These are phyloP conservation scores for Campoplex nolae DNA, from an alignment of 2,888 invertebrate genomes.

Conservation along the genomic window DNA sequence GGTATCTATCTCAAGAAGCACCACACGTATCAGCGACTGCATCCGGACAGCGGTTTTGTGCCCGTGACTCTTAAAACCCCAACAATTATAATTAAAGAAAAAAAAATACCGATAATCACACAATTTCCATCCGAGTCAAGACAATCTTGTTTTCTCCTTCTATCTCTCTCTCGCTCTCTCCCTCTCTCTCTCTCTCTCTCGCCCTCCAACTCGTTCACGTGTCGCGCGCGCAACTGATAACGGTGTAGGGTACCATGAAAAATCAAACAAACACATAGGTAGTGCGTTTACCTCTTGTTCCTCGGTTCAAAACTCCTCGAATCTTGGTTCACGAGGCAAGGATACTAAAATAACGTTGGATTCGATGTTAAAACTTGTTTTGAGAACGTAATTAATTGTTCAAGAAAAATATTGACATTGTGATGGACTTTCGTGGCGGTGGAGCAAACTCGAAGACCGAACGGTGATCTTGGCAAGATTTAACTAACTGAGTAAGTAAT, in stretches of 20 bases:
- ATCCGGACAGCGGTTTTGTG: constrained; percentile 33
- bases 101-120: neutral
- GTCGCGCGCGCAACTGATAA: constrained; percentile 20
- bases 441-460: constrained; percentile 62
- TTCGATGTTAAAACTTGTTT: constrained; percentile 37
- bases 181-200: neutral
- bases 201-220: constrained; percentile 11
- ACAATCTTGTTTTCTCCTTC: neutral
- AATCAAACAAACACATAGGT: constrained; percentile 14
- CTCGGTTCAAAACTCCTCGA: constrained; percentile 1
- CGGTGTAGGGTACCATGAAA: neutral
- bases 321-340: neutral
- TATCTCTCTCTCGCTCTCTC: neutral
- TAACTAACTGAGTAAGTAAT: constrained; percentile 63
- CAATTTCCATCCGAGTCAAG: neutral
- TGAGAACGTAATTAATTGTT: neutral
- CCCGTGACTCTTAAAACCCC: constrained; percentile 17
- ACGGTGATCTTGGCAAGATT: constrained; percentile 64
- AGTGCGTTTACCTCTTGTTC: constrained; percentile 40
- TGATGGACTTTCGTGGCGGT: constrained; percentile 64
- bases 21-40: constrained; percentile 35
- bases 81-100: constrained; percentile 9
- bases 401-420: constrained; percentile 35
- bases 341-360: constrained; percentile 16
- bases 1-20: constrained; percentile 50